Evolutionary conservation across 2,888 invertebrate genomes (phyloP).

Genomic region (Cephus pygmeus): DNA sequence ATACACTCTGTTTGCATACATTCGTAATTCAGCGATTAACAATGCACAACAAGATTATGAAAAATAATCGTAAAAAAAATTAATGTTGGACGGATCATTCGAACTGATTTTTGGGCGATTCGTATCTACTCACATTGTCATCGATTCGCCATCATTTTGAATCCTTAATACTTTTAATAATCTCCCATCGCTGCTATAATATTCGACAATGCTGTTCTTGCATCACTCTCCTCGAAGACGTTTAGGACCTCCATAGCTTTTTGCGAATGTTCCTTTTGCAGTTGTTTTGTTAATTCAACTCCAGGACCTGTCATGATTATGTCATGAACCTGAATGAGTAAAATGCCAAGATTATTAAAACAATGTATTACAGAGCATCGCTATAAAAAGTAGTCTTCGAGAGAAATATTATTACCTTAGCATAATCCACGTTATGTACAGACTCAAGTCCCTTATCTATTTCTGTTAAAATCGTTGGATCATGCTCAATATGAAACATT

Average conservation of each 20-base stretch:
- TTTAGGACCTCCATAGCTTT: conserved; percentile 81
- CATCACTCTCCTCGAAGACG: conserved; percentile 83
- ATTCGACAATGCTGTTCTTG: conserved; percentile 85
- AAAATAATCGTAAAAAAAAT: conserved; percentile 19
- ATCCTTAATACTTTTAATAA: conserved; percentile 55
- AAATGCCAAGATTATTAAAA: not conserved
- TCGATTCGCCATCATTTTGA: not conserved
- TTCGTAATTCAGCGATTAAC: not conserved
- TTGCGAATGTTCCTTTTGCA: conserved; percentile 81
- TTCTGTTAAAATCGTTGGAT: conserved; percentile 75
- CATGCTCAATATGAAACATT: conserved; percentile 81
- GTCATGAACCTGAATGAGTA: conserved; percentile 65
- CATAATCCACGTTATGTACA: conserved; percentile 76
- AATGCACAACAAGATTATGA: not conserved
- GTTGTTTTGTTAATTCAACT: conserved; percentile 77
- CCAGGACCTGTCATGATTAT: conserved; percentile 78
- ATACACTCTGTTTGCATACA: not conserved
- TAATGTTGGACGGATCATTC: conserved; percentile 37
- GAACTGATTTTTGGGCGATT: conserved; percentile 39
- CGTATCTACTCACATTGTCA: not conserved
- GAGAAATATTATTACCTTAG: conserved; percentile 57
- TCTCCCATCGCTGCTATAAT: conserved; percentile 89
- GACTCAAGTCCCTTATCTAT: conserved; percentile 77
- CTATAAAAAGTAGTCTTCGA: not conserved
- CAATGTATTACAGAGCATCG: conserved; percentile 15